A percentile compares a stretch with the other conserved stretches of the same genome.
Evolutionary conservation across 2,888 invertebrate genomes (phyloP).

Genomic region (Teleogryllus oceanicus): DNA sequence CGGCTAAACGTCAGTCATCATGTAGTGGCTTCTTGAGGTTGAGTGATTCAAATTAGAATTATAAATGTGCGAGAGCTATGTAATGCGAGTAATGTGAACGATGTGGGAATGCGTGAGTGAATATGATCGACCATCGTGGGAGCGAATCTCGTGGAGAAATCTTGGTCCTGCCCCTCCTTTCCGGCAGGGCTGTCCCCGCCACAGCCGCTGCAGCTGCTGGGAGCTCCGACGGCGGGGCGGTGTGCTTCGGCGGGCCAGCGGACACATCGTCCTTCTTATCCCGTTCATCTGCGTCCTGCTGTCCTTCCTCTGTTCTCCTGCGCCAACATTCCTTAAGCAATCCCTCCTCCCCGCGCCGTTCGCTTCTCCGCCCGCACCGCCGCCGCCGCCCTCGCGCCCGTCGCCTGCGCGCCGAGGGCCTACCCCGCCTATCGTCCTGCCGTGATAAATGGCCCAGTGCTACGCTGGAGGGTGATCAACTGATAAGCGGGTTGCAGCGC

Average conservation of each 20-base stretch:
- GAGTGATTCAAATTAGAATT: no score
- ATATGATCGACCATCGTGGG: no score
- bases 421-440: slow-evolving; percentile 7
- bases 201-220: no score
- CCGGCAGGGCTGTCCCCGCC: no score
- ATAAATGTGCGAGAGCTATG: no score
- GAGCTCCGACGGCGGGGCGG: neutral
- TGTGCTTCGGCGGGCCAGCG: neutral
- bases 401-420: neutral
- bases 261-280: slow-evolving; percentile 18
- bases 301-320: neutral
- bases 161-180: no score
- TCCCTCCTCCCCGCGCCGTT: neutral
- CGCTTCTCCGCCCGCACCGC: neutral
- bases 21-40: no score
- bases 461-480: slow-evolving; percentile 18
- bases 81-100: no score
- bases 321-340: slow-evolving; percentile 8
- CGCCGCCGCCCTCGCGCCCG: neutral
- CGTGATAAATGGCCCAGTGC: slow-evolving; percentile 18
- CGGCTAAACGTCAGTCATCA: no score
- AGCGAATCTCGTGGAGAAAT: no score
- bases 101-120: no score
- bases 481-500: slow-evolving; percentile 18
- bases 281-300: neutral